phyloP scores from a whole-genome alignment of 1,140 invertebrate genomes.

The Lineus longissimus region DNA sequence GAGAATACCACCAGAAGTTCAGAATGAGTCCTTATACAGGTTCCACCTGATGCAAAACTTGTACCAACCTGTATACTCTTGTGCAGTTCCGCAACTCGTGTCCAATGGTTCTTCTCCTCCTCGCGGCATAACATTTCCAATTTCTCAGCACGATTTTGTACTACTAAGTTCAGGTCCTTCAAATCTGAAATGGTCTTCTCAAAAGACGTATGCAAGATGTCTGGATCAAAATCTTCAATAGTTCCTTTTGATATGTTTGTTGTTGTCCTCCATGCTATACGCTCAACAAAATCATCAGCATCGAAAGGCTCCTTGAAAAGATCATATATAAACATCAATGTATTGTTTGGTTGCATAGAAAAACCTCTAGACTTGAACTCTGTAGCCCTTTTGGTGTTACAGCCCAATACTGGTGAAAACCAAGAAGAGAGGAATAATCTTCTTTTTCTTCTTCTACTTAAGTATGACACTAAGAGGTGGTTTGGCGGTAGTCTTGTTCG shows the following conservation, averaged over 20 bases:
- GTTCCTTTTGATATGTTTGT: conserved; percentile 41
- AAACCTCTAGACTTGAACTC: too few relatives aligned
- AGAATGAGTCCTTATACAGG: too few relatives aligned
- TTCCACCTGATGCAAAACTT: too few relatives aligned
- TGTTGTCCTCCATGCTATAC: conserved; percentile 89
- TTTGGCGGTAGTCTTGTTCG: too few relatives aligned
- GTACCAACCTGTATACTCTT: conserved; percentile 75
- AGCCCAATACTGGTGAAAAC: too few relatives aligned
- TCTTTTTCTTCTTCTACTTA: too few relatives aligned
- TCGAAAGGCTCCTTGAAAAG: conserved; percentile 81
- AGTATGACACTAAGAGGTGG: too few relatives aligned
- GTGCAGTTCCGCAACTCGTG: conserved; percentile 76
- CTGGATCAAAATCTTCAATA: conserved; percentile 58
- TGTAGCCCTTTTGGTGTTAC: too few relatives aligned
- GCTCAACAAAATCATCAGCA: conserved; percentile 94
- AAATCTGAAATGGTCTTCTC: conserved; percentile 81
- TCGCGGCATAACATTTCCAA: conserved; percentile 78
- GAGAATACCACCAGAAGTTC: too few relatives aligned
- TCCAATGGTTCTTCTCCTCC: conserved; percentile 79
- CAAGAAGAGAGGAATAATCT: too few relatives aligned
- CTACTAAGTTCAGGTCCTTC: conserved; percentile 75
- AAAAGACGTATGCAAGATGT: conserved; percentile 78
- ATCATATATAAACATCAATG: too few relatives aligned
- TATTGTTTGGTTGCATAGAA: too few relatives aligned
- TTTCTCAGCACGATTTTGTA: conserved; percentile 82